Evolutionary conservation across 1,140 invertebrate species (phyloP).

Genomic region (Bradysia coprophila): DNA sequence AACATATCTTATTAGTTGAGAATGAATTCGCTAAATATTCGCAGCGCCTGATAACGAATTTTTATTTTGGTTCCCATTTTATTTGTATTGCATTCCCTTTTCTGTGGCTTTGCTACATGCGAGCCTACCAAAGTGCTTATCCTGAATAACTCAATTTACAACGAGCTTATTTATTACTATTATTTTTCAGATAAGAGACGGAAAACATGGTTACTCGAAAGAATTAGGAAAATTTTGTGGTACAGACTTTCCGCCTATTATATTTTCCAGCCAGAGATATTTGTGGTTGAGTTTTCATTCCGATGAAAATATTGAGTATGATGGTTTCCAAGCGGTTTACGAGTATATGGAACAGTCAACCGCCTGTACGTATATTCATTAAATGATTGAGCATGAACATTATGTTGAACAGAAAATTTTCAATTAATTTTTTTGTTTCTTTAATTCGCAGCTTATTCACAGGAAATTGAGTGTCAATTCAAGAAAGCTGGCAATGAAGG

Average conservation of each 20-base stretch:
- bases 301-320: slow-evolving; percentile 67
- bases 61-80: too few relatives aligned
- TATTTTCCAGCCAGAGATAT: slow-evolving; percentile 53
- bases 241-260: slow-evolving; percentile 50
- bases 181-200: slow-evolving; percentile 38
- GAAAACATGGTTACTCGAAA: slow-evolving; percentile 65
- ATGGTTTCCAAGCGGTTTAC: slow-evolving; percentile 66
- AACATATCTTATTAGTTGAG: too few relatives aligned
- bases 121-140: too few relatives aligned
- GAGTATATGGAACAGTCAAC: slow-evolving; percentile 36
- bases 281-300: slow-evolving; percentile 73
- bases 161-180: too few relatives aligned
- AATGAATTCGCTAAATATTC: too few relatives aligned
- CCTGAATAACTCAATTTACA: too few relatives aligned
- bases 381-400: too few relatives aligned
- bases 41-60: too few relatives aligned
- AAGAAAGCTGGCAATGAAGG: slow-evolving; percentile 16
- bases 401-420: background rate
- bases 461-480: slow-evolving; percentile 20
- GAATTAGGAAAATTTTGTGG: slow-evolving; percentile 51
- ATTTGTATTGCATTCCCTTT: too few relatives aligned
- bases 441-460: slow-evolving; percentile 8
- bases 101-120: too few relatives aligned
- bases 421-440: background rate
- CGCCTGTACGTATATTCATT: slow-evolving; percentile 27